Conservation (phyloP, 1,140 invertebrate genomes). For the Patella vulgata region DNA sequence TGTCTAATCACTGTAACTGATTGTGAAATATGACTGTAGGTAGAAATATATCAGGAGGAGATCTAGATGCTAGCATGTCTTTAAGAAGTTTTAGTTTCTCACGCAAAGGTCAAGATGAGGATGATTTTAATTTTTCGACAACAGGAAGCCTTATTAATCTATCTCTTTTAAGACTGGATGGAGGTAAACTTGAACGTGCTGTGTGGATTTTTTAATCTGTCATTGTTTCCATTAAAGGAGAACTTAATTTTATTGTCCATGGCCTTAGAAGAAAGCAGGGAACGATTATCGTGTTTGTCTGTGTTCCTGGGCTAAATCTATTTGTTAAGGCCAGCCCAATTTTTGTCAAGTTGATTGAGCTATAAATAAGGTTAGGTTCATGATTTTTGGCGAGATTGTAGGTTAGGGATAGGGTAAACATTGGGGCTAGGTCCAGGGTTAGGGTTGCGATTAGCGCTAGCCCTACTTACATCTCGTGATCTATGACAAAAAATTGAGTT, state of each 20-base stretch:
- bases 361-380: no score
- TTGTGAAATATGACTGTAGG: no score
- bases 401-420: no score
- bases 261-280: neutral
- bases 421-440: no score
- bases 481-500: no score
- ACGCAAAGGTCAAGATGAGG: constrained; percentile 24
- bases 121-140: constrained; percentile 12
- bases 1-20: no score
- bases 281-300: neutral
- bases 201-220: neutral
- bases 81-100: constrained; percentile 51
- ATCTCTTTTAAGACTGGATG: constrained; percentile 24
- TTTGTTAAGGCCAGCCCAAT: no score
- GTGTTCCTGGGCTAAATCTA: neutral
- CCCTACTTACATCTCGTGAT: no score
- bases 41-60: constrained; percentile 25
- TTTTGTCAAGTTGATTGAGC: no score
- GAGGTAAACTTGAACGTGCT: constrained; percentile 10
- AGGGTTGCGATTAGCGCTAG: no score
- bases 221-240: neutral
- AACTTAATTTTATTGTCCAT: neutral
- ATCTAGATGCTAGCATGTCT: constrained; percentile 52
- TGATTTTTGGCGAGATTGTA: no score
- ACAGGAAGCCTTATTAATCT: constrained; percentile 36